Conservation (phyloP, 2,113 vertebrate species). For the Serinus canaria region DNA sequence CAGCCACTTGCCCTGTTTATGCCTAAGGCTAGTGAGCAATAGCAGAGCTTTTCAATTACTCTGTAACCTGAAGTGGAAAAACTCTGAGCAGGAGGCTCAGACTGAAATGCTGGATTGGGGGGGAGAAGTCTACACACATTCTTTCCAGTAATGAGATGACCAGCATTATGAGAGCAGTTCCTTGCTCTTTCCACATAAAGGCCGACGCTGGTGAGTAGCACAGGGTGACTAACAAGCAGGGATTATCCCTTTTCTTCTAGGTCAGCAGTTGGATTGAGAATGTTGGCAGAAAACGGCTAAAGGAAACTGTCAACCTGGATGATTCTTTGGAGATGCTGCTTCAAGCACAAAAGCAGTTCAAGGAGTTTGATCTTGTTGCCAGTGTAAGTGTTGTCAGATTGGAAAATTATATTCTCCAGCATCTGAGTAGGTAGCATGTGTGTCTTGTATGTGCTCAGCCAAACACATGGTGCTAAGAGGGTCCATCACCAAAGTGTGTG, state of each 20-base stretch:
- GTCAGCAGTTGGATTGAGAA: slow-evolving; percentile 83
- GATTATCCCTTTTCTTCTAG: slow-evolving; percentile 62
- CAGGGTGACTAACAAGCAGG: neutral
- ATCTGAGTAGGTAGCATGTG: neutral
- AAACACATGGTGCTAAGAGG: neutral
- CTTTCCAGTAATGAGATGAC: neutral
- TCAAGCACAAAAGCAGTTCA: slow-evolving; percentile 75
- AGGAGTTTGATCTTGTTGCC: slow-evolving; percentile 79
- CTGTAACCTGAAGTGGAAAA: neutral
- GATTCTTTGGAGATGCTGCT: slow-evolving; percentile 79
- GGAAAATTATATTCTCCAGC: neutral
- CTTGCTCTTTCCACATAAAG: slow-evolving; percentile 19
- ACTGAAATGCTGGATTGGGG: neutral
- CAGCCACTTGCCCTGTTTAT: slow-evolving; percentile 23
- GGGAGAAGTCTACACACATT: neutral
- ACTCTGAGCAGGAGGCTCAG: neutral
- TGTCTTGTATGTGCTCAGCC: neutral
- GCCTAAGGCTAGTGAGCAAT: slow-evolving; percentile 25
- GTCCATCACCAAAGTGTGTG: neutral
- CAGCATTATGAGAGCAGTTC: neutral
- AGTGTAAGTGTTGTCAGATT: slow-evolving; percentile 66
- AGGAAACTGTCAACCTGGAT: slow-evolving; percentile 66
- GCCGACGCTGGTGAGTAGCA: neutral
- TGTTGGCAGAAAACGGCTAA: slow-evolving; percentile 78
- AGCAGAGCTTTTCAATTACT: neutral